phyloP scores from a whole-genome alignment of 2,797 vertebrate genomes.

The Esox masquinongy region DNA sequence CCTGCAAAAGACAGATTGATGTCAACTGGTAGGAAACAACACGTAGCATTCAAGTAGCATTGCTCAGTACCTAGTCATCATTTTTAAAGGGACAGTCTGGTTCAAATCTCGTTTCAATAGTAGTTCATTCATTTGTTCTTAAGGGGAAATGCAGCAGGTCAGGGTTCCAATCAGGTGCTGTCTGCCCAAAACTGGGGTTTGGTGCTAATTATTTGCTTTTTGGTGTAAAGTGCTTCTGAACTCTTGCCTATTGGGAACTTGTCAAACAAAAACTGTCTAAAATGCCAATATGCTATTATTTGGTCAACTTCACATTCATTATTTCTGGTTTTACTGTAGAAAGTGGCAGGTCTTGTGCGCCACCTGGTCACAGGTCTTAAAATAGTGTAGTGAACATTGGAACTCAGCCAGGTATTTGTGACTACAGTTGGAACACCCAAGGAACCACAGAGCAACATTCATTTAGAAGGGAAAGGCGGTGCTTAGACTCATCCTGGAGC shows the following conservation, averaged over 20 bases:
- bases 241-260: constrained; percentile 7
- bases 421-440: background rate
- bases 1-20: background rate
- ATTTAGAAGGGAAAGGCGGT: background rate
- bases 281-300: background rate
- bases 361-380: background rate
- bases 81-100: background rate
- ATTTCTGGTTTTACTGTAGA: background rate
- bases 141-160: constrained; percentile 1
- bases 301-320: constrained; percentile 11
- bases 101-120: constrained; percentile 22
- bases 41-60: background rate
- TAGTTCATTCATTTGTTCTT: constrained; percentile 7
- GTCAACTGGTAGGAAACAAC: constrained; percentile 14
- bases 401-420: background rate
- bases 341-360: background rate
- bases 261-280: background rate
- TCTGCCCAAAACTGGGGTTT: background rate
- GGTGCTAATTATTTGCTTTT: constrained; percentile 11
- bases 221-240: constrained; percentile 51
- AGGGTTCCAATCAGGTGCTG: background rate
- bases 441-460: constrained; percentile 21
- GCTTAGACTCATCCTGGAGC: background rate
- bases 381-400: background rate
- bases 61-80: constrained; percentile 1